phyloP scores from a whole-genome alignment of 2,888 invertebrate genomes.

The Trichopoda pennipes region DNA sequence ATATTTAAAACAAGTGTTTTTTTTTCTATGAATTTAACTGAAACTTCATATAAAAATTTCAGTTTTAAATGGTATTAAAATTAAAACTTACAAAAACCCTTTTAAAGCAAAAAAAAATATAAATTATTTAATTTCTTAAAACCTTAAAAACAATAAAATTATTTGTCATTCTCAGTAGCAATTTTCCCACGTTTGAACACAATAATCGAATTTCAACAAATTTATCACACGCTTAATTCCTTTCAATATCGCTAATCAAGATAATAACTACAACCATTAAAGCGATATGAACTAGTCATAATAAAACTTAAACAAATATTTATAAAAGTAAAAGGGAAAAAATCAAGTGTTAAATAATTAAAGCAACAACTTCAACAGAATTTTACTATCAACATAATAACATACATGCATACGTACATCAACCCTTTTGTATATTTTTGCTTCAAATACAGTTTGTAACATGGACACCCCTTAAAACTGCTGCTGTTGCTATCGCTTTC shows the following conservation, averaged over 20 bases:
- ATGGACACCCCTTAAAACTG: conserved; percentile 15
- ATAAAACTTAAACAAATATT: conserved; percentile 23
- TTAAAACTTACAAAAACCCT: too few relatives aligned
- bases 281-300: not conserved
- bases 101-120: too few relatives aligned
- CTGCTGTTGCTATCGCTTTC: not conserved
- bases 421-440: conserved; percentile 27
- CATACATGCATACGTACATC: not conserved
- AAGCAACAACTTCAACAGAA: conserved; percentile 24
- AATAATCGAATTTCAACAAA: not conserved
- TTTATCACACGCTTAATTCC: not conserved
- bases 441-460: not conserved
- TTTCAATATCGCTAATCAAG: conserved; percentile 21
- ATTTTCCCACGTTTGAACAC: conserved; percentile 7
- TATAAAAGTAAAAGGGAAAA: conserved; percentile 8
- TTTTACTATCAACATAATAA: conserved; percentile 1
- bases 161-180: not conserved
- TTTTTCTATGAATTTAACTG: too few relatives aligned
- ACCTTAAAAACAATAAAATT: not conserved
- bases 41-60: too few relatives aligned
- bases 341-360: conserved; percentile 51
- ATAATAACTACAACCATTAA: conserved; percentile 42
- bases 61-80: too few relatives aligned
- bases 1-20: too few relatives aligned
- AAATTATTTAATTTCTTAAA: not conserved